Conservation (phyloP, 1,140 invertebrate species). For the Penaeus indicus region DNA sequence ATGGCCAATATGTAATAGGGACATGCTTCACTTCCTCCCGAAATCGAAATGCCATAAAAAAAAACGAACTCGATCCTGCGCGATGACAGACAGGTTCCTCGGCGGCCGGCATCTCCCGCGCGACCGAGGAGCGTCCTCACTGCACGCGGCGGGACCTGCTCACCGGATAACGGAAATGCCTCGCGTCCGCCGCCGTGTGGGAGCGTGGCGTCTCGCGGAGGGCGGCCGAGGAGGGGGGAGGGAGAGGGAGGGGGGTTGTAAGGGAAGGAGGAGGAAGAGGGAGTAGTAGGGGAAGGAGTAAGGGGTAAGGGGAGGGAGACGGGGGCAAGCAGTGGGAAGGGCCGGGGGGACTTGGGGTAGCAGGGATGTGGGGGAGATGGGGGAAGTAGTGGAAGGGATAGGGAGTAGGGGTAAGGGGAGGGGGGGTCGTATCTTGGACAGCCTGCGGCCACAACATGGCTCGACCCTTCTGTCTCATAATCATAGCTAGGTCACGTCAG, state of each 20-base stretch:
- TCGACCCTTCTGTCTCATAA: too few relatives aligned
- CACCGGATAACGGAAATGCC: conserved; percentile 52
- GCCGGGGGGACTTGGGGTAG: not conserved
- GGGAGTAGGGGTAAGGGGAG: not conserved
- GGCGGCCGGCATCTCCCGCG: too few relatives aligned
- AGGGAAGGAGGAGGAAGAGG: not conserved
- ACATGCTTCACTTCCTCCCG: too few relatives aligned
- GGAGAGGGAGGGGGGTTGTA: not conserved
- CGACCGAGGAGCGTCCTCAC: too few relatives aligned
- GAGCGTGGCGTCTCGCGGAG: conserved; percentile 48
- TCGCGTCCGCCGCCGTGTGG: conserved; percentile 20
- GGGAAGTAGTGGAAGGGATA: not conserved
- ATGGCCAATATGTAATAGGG: too few relatives aligned
- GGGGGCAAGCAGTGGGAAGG: not conserved
- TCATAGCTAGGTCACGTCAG: too few relatives aligned
- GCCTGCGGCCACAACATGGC: too few relatives aligned
- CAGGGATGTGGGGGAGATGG: not conserved
- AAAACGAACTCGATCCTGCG: too few relatives aligned
- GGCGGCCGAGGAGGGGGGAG: not conserved
- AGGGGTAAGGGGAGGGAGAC: not conserved
- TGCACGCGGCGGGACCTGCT: conserved; percentile 1
- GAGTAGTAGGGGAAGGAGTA: not conserved
- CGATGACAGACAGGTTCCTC: too few relatives aligned
- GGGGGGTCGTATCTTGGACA: not conserved
- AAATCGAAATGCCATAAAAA: too few relatives aligned